Evolutionary conservation across 2,888 invertebrate species (phyloP), one percentile per base, ranked within the genome.

Genomic region (Lobophora halterata): DNA sequence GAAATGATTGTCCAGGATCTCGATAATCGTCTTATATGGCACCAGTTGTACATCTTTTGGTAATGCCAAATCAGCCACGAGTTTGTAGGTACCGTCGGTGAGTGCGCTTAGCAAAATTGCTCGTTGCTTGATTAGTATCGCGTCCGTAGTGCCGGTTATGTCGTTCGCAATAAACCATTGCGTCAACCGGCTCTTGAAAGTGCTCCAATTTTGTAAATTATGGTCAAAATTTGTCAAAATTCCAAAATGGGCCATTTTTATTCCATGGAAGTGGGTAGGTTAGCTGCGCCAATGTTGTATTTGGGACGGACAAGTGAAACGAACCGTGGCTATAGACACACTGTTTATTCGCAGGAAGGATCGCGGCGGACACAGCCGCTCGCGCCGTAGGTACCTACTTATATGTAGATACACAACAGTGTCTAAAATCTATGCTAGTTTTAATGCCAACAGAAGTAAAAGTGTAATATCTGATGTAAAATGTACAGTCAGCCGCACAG

Each of bases 131-230:
- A n/a, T n/a, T n/a, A n/a, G n/a, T n/a, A n/a, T n/a, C 3, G 10
- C 7, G 0, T 14, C 16, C 1, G 9, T 11, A n/a, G 13, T 19
- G 7, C 28, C 33, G 2, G 29, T 24, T 5, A 39, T 25, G 1
- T 33, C 29, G 16, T 40, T 40, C 2, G 39, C 39, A 8, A 39
- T 33, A 18, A 33, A 39, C 33, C 33, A 39, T 8, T 39, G 39
- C 3, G 33, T 11, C 6, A 39, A 2, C 2, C 28, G 23, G 10
- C 19, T 39, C 6, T 40, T 40, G 33, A 12, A 40, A 0, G 29
- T 25, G 2, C 11, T 19, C 39, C 39, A 40, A 4, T 14, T 17
- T 2, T 10, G 7, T 8, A 2, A 6, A 3, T 11, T 29, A 20
- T 33, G 39, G 2, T 34, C 33, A 11, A 40, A 40, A 2, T 12